phyloP scores from a whole-genome alignment of 2,888 invertebrate species.

The Drosophila engyochracea region DNA sequence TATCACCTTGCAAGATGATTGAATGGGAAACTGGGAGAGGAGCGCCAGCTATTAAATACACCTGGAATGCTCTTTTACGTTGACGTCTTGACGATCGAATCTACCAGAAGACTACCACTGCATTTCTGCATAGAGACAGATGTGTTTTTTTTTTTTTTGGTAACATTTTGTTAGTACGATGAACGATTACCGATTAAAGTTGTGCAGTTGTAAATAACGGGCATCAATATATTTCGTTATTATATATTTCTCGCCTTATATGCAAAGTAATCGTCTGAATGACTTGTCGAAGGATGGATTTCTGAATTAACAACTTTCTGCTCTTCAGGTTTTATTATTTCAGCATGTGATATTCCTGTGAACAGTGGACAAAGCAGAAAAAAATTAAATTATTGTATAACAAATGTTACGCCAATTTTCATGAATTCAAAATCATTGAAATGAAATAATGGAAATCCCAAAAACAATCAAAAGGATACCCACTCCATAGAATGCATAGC shows the following conservation, averaged over 20 bases:
- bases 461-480: conserved; percentile 81
- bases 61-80: background rate
- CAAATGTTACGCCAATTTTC: conserved; percentile 83
- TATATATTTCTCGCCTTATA: background rate
- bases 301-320: background rate
- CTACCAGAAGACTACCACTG: background rate
- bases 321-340: background rate
- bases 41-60: background rate
- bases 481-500: conserved; percentile 23
- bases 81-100: background rate
- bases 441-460: conserved; percentile 84
- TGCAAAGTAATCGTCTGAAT: background rate
- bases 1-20: background rate
- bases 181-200: background rate
- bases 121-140: background rate
- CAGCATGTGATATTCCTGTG: conserved; percentile 1
- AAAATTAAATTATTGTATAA: conserved; percentile 78
- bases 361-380: conserved; percentile 5
- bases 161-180: background rate
- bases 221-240: background rate
- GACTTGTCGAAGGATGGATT: background rate
- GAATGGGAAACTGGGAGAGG: background rate
- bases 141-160: background rate
- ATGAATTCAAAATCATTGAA: conserved; percentile 84
- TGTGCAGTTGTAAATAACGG: background rate